Conservation (phyloP, 2,888 invertebrate genomes). For the Ditylenchus weischeri region DNA sequence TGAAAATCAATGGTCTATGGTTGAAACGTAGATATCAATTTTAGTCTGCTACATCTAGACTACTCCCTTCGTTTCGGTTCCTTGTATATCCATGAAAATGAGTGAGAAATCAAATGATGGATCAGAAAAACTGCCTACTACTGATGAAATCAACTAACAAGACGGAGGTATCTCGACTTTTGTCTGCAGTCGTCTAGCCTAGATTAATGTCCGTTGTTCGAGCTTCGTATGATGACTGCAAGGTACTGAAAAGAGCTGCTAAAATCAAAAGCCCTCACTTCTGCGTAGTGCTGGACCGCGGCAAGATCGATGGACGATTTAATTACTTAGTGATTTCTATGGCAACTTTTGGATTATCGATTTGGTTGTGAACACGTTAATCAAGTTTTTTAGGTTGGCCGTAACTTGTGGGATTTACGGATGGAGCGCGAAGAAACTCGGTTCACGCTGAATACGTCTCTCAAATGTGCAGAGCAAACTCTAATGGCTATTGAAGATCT, state of each 20-base stretch:
- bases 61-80: too few species aligned
- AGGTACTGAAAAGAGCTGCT: conserved; percentile 36
- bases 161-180: background rate
- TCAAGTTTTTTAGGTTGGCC: conserved; percentile 35
- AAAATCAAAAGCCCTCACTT: conserved; percentile 44
- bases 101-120: conserved; percentile 49
- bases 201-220: background rate
- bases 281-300: conserved; percentile 42
- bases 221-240: conserved; percentile 26
- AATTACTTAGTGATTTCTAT: conserved; percentile 25
- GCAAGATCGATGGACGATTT: conserved; percentile 32
- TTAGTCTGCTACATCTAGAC: too few species aligned
- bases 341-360: conserved; percentile 8
- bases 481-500: too few species aligned
- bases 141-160: conserved; percentile 25
- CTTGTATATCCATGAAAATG: too few species aligned
- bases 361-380: too few species aligned
- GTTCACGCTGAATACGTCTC: too few species aligned
- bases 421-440: too few species aligned
- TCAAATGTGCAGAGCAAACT: too few species aligned
- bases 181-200: background rate
- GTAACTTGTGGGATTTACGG: conserved; percentile 48
- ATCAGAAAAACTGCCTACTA: too few species aligned
- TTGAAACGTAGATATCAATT: too few species aligned
- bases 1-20: too few species aligned